Conservation (phyloP, 2,888 invertebrate genomes). For the Trachelus troglodyta region DNA sequence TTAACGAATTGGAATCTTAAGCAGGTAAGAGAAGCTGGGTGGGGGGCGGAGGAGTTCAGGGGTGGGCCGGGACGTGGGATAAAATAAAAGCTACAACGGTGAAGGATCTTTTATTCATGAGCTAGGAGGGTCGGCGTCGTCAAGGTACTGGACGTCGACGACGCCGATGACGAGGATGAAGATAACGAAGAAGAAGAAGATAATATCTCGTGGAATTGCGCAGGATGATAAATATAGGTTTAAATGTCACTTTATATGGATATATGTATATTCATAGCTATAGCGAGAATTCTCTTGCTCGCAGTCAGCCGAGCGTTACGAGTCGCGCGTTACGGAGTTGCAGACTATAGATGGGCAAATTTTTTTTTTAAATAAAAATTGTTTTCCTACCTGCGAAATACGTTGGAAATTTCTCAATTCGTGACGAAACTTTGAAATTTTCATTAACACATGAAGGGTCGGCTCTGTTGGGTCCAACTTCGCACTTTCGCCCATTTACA, state of each 20-base stretch:
- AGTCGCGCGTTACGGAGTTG: too few species aligned
- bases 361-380: too few species aligned
- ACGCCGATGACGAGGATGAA: background rate
- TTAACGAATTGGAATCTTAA: slow-evolving; percentile 1
- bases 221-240: slow-evolving; percentile 52
- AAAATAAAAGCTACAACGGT: background rate
- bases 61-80: background rate
- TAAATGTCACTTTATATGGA: slow-evolving; percentile 34
- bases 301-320: too few species aligned
- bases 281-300: background rate
- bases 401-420: too few species aligned
- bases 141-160: slow-evolving; percentile 10
- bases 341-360: too few species aligned
- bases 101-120: slow-evolving; percentile 26
- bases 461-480: too few species aligned
- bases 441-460: too few species aligned
- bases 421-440: too few species aligned
- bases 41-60: background rate
- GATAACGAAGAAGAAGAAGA: slow-evolving; percentile 25
- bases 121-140: slow-evolving; percentile 13
- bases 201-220: slow-evolving; percentile 51
- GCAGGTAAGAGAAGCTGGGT: too few species aligned
- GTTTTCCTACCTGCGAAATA: too few species aligned
- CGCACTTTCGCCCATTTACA: too few species aligned
- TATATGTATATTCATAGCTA: background rate